Evolutionary conservation across 2,113 vertebrate genomes (phyloP).

Genomic region (Cheirogaleus medius): DNA sequence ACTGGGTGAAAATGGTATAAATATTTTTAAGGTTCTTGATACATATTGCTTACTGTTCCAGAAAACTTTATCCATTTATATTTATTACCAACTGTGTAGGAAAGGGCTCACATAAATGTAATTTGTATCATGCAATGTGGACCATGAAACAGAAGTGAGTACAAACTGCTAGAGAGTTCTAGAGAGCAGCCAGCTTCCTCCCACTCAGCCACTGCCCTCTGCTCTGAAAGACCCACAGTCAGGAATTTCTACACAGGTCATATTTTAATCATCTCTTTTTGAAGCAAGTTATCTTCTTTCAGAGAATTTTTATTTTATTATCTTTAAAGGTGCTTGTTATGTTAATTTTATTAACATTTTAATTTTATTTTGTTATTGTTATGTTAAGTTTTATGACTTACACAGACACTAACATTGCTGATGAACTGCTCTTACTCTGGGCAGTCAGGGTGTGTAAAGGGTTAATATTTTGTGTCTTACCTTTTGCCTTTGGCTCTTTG

Average conservation of each 20-base stretch:
- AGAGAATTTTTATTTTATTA: not conserved
- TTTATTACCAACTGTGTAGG: too few relatives aligned
- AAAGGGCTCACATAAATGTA: not conserved
- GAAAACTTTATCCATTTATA: not conserved
- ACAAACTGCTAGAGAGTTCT: accelerated
- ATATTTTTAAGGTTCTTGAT: not conserved
- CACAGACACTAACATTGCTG: not conserved
- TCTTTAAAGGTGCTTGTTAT: not conserved
- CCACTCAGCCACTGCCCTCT: not conserved
- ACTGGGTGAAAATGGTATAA: not conserved
- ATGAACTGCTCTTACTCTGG: not conserved
- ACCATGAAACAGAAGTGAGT: not conserved
- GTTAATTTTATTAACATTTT: too few relatives aligned
- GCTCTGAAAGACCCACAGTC: not conserved
- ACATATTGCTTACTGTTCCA: not conserved
- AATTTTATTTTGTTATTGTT: too few relatives aligned
- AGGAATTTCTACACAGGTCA: not conserved
- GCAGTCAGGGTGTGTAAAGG: not conserved
- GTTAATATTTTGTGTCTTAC: not conserved
- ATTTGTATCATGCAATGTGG: not conserved
- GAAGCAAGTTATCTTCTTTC: not conserved
- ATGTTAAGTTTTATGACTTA: not conserved
- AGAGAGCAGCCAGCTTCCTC: not conserved
- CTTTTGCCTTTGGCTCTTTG: not conserved
- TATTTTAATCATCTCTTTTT: not conserved